phyloP scores from a whole-genome alignment of 2,113 vertebrate genomes.

The Lepus americanus region DNA sequence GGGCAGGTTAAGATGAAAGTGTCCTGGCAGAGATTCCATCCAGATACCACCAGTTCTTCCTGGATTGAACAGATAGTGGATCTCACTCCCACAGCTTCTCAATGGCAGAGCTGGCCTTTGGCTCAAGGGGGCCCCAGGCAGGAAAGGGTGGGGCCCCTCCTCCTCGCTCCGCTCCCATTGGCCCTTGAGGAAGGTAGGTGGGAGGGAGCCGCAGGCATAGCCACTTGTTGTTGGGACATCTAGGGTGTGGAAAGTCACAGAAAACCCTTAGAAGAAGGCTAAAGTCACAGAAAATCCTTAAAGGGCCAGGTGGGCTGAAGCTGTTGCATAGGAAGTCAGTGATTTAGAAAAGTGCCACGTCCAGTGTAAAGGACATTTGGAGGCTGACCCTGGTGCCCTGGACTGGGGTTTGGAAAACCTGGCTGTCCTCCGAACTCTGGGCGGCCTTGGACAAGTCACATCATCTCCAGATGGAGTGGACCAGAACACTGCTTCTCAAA shows the following conservation, averaged over 20 bases:
- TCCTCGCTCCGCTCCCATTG: not conserved
- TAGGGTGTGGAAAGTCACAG: not conserved
- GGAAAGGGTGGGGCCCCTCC: not conserved
- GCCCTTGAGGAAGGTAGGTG: not conserved
- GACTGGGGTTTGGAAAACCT: not conserved
- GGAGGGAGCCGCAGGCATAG: not conserved
- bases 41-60: not conserved
- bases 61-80: not conserved
- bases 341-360: not conserved
- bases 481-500: not conserved
- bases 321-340: not conserved
- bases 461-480: not conserved
- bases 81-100: slow-evolving; percentile 29
- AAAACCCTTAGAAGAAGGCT: not conserved
- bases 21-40: slow-evolving; percentile 49
- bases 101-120: not conserved
- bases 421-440: not conserved
- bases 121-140: not conserved
- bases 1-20: slow-evolving; percentile 31
- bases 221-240: not conserved
- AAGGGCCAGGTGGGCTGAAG: not conserved
- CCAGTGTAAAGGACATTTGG: not conserved
- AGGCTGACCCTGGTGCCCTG: not conserved
- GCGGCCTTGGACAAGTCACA: not conserved
- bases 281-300: no score